Base-by-base conservation (phyloP, 1,140 invertebrate species). In the Sitodiplosis mosellana region DNA sequence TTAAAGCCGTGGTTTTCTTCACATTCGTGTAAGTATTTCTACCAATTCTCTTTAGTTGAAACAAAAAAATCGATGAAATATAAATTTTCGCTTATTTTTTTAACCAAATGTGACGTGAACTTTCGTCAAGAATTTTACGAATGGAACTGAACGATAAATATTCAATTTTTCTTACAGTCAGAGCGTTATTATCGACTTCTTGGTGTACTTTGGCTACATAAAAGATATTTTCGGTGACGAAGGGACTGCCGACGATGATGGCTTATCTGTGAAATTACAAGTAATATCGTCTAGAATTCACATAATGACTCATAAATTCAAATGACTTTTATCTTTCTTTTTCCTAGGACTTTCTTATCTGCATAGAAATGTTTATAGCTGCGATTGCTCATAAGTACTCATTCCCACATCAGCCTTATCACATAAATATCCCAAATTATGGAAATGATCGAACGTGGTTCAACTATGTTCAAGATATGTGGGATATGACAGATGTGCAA, bases 1-100 rank as follows among this genome's bases (percentile, higher is more conserved):
- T 97, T 50, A 97, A 97, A 73, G 85, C 88, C 57, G 92, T 97
- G 47, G 88, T 97, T 12, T 97, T 97, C 69, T 90, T 95, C 58
- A 94, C 91, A 47, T 97, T 97, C 69, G 95, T 94, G 90, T 94
- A 78, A 83, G 87, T 81, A 48, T 21, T 12, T 12, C n/a, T n/a
- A n/a, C n/a, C n/a, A n/a, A 27, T 27, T 27, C 27, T 27, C 27
- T 27, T 27, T 3, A 27, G 10, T 27, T 27, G 27, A n/a, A n/a
- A n/a, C n/a, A n/a, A n/a, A n/a, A n/a, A n/a, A n/a, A n/a, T n/a
- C n/a, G n/a, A n/a, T n/a, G n/a, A n/a, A n/a, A n/a, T n/a, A n/a
- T n/a, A n/a, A n/a, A n/a, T n/a, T n/a, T n/a, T n/a, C n/a, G n/a
- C n/a, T n/a, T n/a, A n/a, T n/a, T n/a, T n/a, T n/a, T n/a, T n/a